Conservation (phyloP, 1,140 invertebrate species). For the Neocloeon triangulifer region DNA sequence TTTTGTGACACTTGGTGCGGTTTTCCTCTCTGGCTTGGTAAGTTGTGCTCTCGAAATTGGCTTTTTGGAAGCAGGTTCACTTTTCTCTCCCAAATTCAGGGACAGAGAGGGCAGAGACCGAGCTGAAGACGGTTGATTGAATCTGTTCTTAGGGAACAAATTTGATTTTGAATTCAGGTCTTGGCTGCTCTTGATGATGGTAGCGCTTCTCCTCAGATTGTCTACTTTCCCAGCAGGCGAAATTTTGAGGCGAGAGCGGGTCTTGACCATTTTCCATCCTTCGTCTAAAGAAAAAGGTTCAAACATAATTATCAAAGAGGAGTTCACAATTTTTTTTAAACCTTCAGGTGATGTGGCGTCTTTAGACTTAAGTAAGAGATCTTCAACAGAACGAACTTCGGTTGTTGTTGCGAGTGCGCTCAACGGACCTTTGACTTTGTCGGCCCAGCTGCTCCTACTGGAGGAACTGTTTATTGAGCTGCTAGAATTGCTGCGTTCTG, state of each 20-base stretch:
- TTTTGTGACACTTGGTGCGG: too few species aligned
- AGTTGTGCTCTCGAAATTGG: too few species aligned
- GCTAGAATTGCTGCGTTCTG: constrained; percentile 5
- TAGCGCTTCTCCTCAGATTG: too few species aligned
- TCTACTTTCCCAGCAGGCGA: neutral
- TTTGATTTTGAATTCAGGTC: too few species aligned
- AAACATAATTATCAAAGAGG: too few species aligned
- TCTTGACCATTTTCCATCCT: too few species aligned
- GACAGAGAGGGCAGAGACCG: constrained; percentile 35
- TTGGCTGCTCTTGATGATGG: too few species aligned
- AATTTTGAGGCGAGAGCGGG: neutral
- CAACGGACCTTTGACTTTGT: constrained; percentile 18
- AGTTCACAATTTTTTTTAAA: neutral
- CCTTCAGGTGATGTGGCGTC: neutral
- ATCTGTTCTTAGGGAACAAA: too few species aligned
- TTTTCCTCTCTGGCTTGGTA: too few species aligned
- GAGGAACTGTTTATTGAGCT: constrained; percentile 9
- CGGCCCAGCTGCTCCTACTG: constrained; percentile 18
- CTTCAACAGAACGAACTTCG: neutral
- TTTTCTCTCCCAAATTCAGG: too few species aligned
- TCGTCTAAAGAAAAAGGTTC: too few species aligned
- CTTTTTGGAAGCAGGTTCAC: too few species aligned
- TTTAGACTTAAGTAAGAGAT: neutral
- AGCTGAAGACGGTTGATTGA: constrained; percentile 38
- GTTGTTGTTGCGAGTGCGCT: neutral